These are phyloP conservation scores for Papilio demoleus DNA, from an alignment of 2,888 invertebrate species.

Conservation along the genomic window DNA sequence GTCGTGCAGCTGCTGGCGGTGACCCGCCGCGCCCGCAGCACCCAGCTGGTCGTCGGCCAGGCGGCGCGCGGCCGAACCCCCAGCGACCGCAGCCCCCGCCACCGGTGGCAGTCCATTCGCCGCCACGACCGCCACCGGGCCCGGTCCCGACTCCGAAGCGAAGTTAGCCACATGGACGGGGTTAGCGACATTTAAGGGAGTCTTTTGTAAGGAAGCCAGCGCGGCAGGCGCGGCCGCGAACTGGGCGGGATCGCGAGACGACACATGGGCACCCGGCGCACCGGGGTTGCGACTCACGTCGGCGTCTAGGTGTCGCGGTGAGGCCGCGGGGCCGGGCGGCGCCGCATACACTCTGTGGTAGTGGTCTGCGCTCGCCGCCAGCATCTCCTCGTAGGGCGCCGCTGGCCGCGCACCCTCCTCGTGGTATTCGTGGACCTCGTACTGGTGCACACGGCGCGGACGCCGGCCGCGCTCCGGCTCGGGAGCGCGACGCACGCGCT, in stretches of 20 bases:
- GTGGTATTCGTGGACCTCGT: constrained; percentile 72
- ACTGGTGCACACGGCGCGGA: constrained; percentile 70
- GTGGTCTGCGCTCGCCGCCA: constrained; percentile 76
- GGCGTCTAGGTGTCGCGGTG: constrained; percentile 54
- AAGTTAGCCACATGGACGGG: neutral
- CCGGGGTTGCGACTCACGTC: constrained; percentile 53
- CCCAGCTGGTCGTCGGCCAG: constrained; percentile 44
- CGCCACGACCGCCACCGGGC: constrained; percentile 35
- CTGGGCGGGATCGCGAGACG: constrained; percentile 28
- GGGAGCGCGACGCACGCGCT: constrained; percentile 46
- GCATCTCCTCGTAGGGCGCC: constrained; percentile 74
- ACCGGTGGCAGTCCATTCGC: constrained; percentile 36
- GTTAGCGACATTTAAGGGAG: constrained; percentile 20
- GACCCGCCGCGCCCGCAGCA: constrained; percentile 45
- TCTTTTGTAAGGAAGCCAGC: constrained; percentile 45
- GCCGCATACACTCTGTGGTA: constrained; percentile 69
- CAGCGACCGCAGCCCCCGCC: constrained; percentile 35
- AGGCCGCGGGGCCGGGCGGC: constrained; percentile 52
- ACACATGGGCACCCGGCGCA: constrained; percentile 50
- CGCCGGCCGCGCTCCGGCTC: constrained; percentile 54
- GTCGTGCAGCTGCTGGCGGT: constrained; percentile 59
- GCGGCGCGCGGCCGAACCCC: constrained; percentile 33
- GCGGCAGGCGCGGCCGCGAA: constrained; percentile 37
- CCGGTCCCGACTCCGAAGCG: constrained; percentile 55
- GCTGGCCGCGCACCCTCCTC: constrained; percentile 61